Conservation (phyloP, 2,888 invertebrate genomes). For the Drosophila siamana region DNA sequence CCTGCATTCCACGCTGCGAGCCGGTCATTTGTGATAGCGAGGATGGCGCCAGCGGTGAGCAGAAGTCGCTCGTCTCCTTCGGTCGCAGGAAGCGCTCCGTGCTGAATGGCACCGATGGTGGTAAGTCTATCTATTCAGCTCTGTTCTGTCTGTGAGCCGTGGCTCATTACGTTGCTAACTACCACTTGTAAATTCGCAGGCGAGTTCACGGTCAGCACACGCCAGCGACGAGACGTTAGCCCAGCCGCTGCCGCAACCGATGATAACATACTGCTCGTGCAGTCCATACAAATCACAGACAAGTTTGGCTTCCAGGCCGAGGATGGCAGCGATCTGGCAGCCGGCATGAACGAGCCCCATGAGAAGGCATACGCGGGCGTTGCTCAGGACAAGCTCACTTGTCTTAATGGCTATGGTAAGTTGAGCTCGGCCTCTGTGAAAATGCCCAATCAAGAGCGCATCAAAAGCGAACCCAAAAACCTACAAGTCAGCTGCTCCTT, state of each 20-base stretch:
- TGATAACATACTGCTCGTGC: slow-evolving; percentile 95
- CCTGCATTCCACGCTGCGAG: slow-evolving; percentile 96
- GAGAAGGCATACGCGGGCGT: slow-evolving; percentile 91
- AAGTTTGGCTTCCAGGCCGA: slow-evolving; percentile 94
- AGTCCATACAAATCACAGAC: slow-evolving; percentile 96
- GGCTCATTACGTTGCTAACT: slow-evolving; percentile 50
- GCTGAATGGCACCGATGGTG: slow-evolving; percentile 85
- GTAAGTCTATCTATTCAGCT: slow-evolving; percentile 65
- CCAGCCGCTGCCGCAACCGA: slow-evolving; percentile 80
- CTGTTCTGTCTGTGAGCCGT: slow-evolving; percentile 2
- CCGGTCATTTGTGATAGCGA: slow-evolving; percentile 95
- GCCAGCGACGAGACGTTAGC: slow-evolving; percentile 71
- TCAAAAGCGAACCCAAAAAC: slow-evolving; percentile 52
- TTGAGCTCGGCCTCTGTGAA: slow-evolving; percentile 64
- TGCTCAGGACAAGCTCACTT: slow-evolving; percentile 86
- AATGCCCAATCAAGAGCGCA: slow-evolving; percentile 76
- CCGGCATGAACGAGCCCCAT: slow-evolving; percentile 86
- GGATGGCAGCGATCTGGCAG: slow-evolving; percentile 82
- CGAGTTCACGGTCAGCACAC: slow-evolving; percentile 78
- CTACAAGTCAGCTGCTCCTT: slow-evolving; percentile 8
- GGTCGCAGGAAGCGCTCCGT: slow-evolving; percentile 92
- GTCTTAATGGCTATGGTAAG: slow-evolving; percentile 86
- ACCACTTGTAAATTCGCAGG: slow-evolving; percentile 57
- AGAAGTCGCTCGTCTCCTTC: slow-evolving; percentile 93
- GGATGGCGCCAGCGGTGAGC: slow-evolving; percentile 91